Conservation (phyloP, 2,113 vertebrate genomes). For the Bufo gargarizans region DNA sequence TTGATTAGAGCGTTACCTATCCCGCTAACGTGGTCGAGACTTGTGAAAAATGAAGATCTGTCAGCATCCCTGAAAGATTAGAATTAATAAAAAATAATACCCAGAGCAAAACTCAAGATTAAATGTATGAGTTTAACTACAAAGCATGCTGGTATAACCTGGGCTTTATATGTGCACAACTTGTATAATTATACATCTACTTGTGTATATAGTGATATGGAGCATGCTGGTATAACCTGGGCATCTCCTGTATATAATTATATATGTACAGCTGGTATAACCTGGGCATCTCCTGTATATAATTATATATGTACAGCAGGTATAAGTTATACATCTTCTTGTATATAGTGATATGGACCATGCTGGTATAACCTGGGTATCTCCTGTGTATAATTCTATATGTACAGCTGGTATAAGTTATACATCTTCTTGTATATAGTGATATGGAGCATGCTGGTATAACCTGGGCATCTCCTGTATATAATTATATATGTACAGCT, state of each 20-base stretch:
- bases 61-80: not conserved
- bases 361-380: not conserved
- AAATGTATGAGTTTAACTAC: not conserved
- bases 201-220: not conserved
- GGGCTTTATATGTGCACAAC: not conserved
- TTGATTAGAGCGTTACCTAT: slow-evolving; percentile 14
- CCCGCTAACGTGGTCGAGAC: not conserved
- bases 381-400: not conserved
- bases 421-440: not conserved
- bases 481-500: too few species aligned
- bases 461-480: not conserved
- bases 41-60: slow-evolving; percentile 29
- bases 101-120: not conserved
- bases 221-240: not conserved
- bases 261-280: not conserved
- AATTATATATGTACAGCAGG: not conserved
- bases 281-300: not conserved
- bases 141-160: not conserved
- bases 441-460: too few species aligned
- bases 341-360: not conserved
- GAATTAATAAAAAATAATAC: not conserved
- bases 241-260: not conserved
- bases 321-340: not conserved
- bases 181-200: not conserved
- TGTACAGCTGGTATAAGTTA: not conserved